These are phyloP conservation scores for Abrostola triplasia DNA, from an alignment of 2,888 invertebrate species.

Conservation along the genomic window DNA sequence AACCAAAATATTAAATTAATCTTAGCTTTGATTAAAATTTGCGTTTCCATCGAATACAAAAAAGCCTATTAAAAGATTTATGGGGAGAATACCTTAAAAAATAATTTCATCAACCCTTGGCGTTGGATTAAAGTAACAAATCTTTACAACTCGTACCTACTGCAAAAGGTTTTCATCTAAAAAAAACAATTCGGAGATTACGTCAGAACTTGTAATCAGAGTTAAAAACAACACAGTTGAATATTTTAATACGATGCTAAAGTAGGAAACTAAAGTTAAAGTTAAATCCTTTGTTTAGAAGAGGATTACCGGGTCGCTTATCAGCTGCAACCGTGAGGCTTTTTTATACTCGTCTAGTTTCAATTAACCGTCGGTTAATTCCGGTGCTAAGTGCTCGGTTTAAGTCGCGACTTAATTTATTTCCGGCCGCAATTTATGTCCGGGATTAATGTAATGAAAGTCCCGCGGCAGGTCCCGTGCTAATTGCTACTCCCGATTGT, in stretches of 20 bases:
- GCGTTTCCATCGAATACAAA: constrained; percentile 20
- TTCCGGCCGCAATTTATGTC: constrained; percentile 81
- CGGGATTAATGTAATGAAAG: constrained; percentile 83
- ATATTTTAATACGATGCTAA: constrained; percentile 65
- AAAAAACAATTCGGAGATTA: constrained; percentile 75
- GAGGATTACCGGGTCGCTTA: constrained; percentile 75
- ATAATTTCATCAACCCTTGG: constrained; percentile 59
- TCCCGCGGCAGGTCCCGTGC: constrained; percentile 70
- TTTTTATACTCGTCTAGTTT: constrained; percentile 82
- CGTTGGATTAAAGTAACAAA: constrained; percentile 59
- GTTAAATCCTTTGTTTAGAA: constrained; percentile 80
- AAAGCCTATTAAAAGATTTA: constrained; percentile 34
- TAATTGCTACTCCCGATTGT: constrained; percentile 81
- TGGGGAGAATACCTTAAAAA: constrained; percentile 27
- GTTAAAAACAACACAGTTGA: constrained; percentile 71
- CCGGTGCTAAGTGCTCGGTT: constrained; percentile 81
- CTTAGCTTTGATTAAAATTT: constrained; percentile 26
- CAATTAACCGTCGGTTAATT: constrained; percentile 85
- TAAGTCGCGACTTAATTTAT: constrained; percentile 83
- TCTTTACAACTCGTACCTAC: constrained; percentile 57
- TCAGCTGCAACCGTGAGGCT: constrained; percentile 69
- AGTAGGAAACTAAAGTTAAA: constrained; percentile 68
- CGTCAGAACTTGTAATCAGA: constrained; percentile 77
- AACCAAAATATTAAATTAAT: constrained; percentile 10
- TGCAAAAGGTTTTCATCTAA: constrained; percentile 68